phyloP scores from a whole-genome alignment of 2,888 invertebrate genomes.

The Periphyllus acericola region DNA sequence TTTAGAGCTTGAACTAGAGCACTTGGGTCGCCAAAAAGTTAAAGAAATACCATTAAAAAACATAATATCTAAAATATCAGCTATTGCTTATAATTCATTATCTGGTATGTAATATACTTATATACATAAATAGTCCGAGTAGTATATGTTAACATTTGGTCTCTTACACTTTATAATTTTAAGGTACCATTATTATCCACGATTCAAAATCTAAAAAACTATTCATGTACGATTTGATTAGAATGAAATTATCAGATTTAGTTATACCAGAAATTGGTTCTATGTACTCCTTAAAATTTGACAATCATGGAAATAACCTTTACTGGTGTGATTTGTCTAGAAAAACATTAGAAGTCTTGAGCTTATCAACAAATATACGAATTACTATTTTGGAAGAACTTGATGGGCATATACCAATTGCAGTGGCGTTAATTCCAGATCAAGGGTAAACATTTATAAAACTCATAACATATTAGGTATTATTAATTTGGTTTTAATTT shows the following conservation, averaged over 20 bases:
- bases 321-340: constrained; percentile 78
- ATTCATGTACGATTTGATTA: constrained; percentile 67
- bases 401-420: constrained; percentile 74
- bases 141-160: not conserved
- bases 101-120: constrained; percentile 69
- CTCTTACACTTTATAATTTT: constrained; percentile 23
- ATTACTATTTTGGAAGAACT: constrained; percentile 73
- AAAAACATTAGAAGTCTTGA: constrained; percentile 75
- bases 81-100: constrained; percentile 75
- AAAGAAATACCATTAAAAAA: constrained; percentile 38
- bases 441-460: constrained; percentile 70
- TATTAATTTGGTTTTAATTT: not conserved
- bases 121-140: not conserved
- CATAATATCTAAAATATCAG: constrained; percentile 65
- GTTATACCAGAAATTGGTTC: constrained; percentile 69
- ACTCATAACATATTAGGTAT: not conserved
- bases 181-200: constrained; percentile 68
- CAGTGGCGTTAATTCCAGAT: constrained; percentile 76
- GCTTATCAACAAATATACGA: constrained; percentile 72
- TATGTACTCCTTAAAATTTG: constrained; percentile 74
- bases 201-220: constrained; percentile 70
- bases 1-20: constrained; percentile 50
- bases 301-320: constrained; percentile 77
- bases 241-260: constrained; percentile 66
- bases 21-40: constrained; percentile 54